These are phyloP conservation scores for Phalacrocorax aristotelis DNA, from an alignment of 2,113 vertebrate species.

Conservation along the genomic window DNA sequence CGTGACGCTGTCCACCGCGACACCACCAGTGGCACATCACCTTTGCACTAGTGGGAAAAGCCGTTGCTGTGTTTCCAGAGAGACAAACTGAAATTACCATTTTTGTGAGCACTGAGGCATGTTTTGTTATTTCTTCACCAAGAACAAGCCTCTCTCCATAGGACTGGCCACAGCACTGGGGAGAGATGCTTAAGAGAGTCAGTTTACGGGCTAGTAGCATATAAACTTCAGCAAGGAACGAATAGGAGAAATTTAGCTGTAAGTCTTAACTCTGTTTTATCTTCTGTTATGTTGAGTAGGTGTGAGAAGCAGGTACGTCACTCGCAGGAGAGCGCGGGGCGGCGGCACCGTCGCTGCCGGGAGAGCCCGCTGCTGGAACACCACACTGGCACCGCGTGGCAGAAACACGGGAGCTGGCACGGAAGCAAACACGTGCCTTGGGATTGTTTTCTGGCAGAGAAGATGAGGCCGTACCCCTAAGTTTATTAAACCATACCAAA, in stretches of 20 bases:
- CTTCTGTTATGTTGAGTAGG: background rate
- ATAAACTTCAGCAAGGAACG: background rate
- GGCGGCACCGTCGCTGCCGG: background rate
- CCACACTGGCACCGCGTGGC: accelerated
- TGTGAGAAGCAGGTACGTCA: background rate
- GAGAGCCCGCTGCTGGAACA: background rate
- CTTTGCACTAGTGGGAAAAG: background rate
- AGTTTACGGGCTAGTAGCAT: background rate
- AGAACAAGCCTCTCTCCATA: background rate
- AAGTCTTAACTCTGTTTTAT: background rate
- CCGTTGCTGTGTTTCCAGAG: background rate
- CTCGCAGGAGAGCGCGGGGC: background rate
- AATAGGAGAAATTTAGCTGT: background rate
- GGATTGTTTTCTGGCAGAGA: background rate
- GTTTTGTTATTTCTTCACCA: background rate
- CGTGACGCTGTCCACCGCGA: background rate
- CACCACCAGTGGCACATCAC: background rate
- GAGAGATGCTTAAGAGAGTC: background rate
- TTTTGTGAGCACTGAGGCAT: background rate
- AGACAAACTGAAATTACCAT: background rate
- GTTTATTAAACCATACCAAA: background rate
- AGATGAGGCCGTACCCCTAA: background rate
- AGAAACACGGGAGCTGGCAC: accelerated
- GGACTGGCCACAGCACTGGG: background rate
- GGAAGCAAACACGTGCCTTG: background rate